phyloP scores from a whole-genome alignment of 2,888 invertebrate genomes.

The Ophioninae sp. region DNA sequence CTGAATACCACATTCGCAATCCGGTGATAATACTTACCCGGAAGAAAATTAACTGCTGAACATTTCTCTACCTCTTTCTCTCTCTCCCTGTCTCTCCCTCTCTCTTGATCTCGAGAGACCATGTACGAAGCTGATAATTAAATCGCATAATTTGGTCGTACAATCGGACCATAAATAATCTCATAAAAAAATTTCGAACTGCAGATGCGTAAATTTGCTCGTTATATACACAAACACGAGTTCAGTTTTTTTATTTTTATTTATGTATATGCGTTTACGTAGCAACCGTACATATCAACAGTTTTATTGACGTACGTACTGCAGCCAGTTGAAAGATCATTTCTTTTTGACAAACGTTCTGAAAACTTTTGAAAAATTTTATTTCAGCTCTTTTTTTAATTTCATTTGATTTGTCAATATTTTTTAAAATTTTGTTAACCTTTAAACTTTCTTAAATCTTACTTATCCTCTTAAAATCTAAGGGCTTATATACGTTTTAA shows the following conservation, averaged over 20 bases:
- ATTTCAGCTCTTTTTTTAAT: no score
- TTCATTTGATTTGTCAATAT: no score
- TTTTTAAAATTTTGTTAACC: no score
- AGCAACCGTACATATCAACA: neutral
- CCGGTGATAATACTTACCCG: slow-evolving; percentile 24
- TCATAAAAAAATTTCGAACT: neutral
- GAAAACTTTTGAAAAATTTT: no score
- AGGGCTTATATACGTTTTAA: no score
- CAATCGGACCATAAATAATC: slow-evolving; percentile 29
- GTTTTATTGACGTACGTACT: neutral
- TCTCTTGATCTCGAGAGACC: slow-evolving; percentile 1
- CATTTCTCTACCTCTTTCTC: slow-evolving; percentile 2
- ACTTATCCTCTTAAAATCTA: no score
- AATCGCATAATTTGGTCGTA: slow-evolving; percentile 1
- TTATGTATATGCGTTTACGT: neutral
- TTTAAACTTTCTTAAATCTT: no score
- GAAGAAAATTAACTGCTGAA: slow-evolving; percentile 23
- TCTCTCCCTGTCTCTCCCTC: neutral
- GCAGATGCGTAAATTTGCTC: neutral
- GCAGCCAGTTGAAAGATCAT: neutral
- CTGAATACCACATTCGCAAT: slow-evolving; percentile 63
- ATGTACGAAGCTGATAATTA: slow-evolving; percentile 29
- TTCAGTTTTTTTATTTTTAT: neutral
- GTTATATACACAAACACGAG: neutral
- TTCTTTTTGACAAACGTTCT: neutral